Conservation (phyloP, 2,888 invertebrate species). For the Hypolimnas misippus region DNA sequence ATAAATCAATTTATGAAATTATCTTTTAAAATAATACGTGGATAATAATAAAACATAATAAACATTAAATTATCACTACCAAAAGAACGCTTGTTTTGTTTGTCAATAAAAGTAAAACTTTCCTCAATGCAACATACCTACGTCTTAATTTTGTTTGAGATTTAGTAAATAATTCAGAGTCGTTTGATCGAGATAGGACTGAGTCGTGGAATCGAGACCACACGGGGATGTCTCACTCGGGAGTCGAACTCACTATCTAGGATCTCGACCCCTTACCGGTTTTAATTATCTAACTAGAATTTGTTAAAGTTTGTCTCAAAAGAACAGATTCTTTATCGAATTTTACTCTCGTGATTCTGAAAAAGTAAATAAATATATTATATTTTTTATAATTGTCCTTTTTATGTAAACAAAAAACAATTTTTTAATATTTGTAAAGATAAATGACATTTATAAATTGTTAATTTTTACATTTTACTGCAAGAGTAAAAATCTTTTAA, state of each 20-base stretch:
- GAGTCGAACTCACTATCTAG: conserved; percentile 65
- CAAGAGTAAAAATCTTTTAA: no score
- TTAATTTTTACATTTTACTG: no score
- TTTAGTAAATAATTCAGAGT: conserved; percentile 49
- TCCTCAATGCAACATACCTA: conserved; percentile 23
- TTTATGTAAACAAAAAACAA: no score
- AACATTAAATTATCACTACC: not conserved
- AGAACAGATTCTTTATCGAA: conserved; percentile 20
- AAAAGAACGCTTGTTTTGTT: not conserved
- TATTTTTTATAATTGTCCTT: no score
- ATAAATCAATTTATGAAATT: not conserved
- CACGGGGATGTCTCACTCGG: conserved; percentile 74
- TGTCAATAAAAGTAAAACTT: conserved; percentile 2
- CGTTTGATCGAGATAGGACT: conserved; percentile 65
- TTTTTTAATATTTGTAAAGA: no score
- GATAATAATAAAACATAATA: not conserved
- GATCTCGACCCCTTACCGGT: conserved; percentile 58
- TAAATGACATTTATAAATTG: no score
- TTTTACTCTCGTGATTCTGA: not conserved
- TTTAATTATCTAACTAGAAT: conserved; percentile 53
- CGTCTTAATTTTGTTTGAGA: conserved; percentile 43
- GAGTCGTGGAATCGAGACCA: conserved; percentile 69
- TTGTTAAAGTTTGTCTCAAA: conserved; percentile 41
- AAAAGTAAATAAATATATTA: no score
- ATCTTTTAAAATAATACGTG: not conserved